These are phyloP conservation scores for Drosophila orosa DNA, from an alignment of 1,140 invertebrate genomes.

Conservation along the genomic window DNA sequence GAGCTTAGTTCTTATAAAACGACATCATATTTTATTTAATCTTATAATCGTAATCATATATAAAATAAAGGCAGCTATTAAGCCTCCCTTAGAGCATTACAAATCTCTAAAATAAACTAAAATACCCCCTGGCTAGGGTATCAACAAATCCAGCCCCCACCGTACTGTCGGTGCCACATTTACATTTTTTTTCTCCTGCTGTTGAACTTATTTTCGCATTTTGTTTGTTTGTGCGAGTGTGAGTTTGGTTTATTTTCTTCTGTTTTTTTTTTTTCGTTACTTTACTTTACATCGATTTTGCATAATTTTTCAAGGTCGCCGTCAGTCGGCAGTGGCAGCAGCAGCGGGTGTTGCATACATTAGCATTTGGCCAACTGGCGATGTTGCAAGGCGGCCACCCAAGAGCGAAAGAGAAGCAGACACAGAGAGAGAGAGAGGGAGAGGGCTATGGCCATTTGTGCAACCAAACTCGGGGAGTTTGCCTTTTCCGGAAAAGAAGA, in stretches of 20 bases:
- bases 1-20: too few relatives aligned
- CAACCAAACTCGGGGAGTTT: slow-evolving; percentile 54
- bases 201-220: slow-evolving; percentile 82
- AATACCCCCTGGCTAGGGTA: neutral
- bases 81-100: too few relatives aligned
- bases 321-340: slow-evolving; percentile 52
- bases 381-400: slow-evolving; percentile 44
- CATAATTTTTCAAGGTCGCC: slow-evolving; percentile 83
- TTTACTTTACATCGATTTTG: slow-evolving; percentile 82
- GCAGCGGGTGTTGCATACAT: slow-evolving; percentile 77
- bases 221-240: slow-evolving; percentile 67
- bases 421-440: neutral
- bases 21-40: too few relatives aligned
- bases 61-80: too few relatives aligned
- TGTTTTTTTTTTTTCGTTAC: slow-evolving; percentile 28
- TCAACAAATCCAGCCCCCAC: slow-evolving; percentile 11
- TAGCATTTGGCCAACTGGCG: slow-evolving; percentile 75
- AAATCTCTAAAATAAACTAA: neutral
- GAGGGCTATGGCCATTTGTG: slow-evolving; percentile 44
- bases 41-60: too few relatives aligned
- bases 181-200: slow-evolving; percentile 73
- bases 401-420: slow-evolving; percentile 8
- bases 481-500: slow-evolving; percentile 16
- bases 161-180: slow-evolving; percentile 64
- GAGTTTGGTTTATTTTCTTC: slow-evolving; percentile 42